Evolutionary conservation across 2,888 invertebrate species (phyloP), one percentile per base, ranked within the genome.

Genomic region (Formica aserva): DNA sequence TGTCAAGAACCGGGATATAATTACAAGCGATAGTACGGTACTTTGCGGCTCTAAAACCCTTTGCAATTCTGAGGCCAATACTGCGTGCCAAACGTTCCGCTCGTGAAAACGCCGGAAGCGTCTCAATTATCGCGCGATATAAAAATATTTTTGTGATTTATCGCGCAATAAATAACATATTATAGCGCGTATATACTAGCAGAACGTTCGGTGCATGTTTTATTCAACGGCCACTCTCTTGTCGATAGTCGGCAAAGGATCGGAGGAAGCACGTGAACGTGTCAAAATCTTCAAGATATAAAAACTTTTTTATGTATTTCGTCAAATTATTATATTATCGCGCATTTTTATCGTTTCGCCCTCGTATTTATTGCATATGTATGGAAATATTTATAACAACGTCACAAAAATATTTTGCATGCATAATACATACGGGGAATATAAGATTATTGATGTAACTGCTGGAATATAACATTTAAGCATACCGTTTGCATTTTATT

Each of bases 161-260:
- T 60, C 22, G 57, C 22, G 57, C 32, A 45, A 63, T 71, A 60
- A 78, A 78, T 78, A 71, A 71, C n/a, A 48, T 45, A n/a, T 26
- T 71, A 71, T 78, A 52, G 71, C 71, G 8, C 60, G 18, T 60
- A n/a, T 60, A n/a, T 18, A 26, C 60, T 26, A 60, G 78, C 71
- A 32, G 78, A 80, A 80, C 71, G 60, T 80, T 80, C 60, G 78
- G 78, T 26, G 22, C 71, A 71, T 71, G 71, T 80, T 71, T 80
- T 60, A 71, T 71, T 80, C 78, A 80, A 80, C 60, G 71, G 63
- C 35, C 78, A 60, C 45, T 66, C 13, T 32, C 32, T 6, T 5
- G 38, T 13, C 13, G 9, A 35, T 65, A 35, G 15, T 62, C 71
- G 55, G 76, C 67, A 38, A 38, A 57, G 32, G 22, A 57, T 69